Evolutionary conservation across 2,888 invertebrate species (phyloP), one percentile per base, ranked within the genome.

Genomic region (Eupsilia transversa): DNA sequence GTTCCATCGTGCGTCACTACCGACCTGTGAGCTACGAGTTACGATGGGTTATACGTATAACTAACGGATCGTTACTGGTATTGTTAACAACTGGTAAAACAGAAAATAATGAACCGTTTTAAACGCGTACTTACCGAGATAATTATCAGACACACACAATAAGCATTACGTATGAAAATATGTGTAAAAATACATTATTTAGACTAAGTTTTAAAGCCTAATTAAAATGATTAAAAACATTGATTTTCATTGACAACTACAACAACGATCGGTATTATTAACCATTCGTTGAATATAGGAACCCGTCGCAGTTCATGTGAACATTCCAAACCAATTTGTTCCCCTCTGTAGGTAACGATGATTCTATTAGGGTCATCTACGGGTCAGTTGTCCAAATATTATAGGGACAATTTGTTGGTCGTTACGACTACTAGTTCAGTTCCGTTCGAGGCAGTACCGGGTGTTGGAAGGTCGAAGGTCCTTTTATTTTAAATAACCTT

Each of bases 371-470:
- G 82, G 84, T 78, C 84, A 76, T 52, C 56, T 59, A 10, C 64
- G 65, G 84, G 75, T 78, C 69, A 81, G n/a, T 60, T 71, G 81
- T 77, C 77, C 85, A 86, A 77, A 80, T 72, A 77, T 68, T 67
- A 56, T 63, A 72, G 61, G 71, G 78, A 81, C 85, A 75, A 84
- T 84, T 79, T 82, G 78, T 63, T 68, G 30, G 54, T 84, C 64
- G 69, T 72, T 74, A 54, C 35, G 66, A 67, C 30, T 61, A 49
- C n/a, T 35, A 64, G 74, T 52, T 54, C 30, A 69, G 67, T 67
- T 81, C 82, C 82, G 82, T 82, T 82, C 82, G 23, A 77, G 43
- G 57, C 82, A 69, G 82, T 72, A n/a, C 85, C 85, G 65, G 77
- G 57, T 41, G 63, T 23, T 20, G 33, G 59, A 77, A 86, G 78